These are phyloP conservation scores for Ormyrus pomaceus DNA, from an alignment of 2,888 invertebrate species.

Conservation along the genomic window DNA sequence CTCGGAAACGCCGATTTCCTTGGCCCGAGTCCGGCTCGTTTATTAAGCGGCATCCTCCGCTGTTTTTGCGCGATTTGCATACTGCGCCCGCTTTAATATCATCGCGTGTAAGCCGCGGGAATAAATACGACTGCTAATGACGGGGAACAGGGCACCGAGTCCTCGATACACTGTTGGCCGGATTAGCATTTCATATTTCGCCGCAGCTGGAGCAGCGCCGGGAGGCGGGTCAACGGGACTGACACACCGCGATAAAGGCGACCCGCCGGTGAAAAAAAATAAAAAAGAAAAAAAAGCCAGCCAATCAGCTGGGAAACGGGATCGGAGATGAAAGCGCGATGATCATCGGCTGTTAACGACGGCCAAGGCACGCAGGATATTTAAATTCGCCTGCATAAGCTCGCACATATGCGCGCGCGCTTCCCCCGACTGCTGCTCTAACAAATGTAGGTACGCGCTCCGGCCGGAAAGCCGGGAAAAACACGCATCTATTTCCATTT, in stretches of 20 bases:
- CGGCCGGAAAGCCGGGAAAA: constrained; percentile 71
- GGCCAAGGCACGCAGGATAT: constrained; percentile 62
- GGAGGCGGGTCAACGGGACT: not conserved
- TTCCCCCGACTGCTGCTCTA: not conserved
- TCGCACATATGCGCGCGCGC: constrained; percentile 40
- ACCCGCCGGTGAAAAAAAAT: not conserved
- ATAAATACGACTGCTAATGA: constrained; percentile 4
- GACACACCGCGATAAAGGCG: constrained; percentile 7
- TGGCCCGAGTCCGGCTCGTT: constrained; percentile 57
- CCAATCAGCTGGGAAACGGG: constrained; percentile 54
- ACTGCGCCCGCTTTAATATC: constrained; percentile 16
- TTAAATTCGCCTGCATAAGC: constrained; percentile 73
- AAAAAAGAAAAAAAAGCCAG: not conserved
- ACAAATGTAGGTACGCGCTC: constrained; percentile 53
- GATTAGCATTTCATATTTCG: constrained; percentile 37
- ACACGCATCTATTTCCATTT: constrained; percentile 75
- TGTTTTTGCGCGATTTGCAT: constrained; percentile 19
- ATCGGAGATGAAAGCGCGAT: constrained; percentile 53
- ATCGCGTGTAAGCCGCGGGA: not conserved
- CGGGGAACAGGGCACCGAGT: not conserved
- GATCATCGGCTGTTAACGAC: constrained; percentile 55
- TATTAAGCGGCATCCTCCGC: constrained; percentile 59
- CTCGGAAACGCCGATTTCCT: constrained; percentile 69
- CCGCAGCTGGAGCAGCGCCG: not conserved
- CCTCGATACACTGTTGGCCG: not conserved